phyloP scores from a whole-genome alignment of 2,113 vertebrate genomes.

The Cololabis saira region DNA sequence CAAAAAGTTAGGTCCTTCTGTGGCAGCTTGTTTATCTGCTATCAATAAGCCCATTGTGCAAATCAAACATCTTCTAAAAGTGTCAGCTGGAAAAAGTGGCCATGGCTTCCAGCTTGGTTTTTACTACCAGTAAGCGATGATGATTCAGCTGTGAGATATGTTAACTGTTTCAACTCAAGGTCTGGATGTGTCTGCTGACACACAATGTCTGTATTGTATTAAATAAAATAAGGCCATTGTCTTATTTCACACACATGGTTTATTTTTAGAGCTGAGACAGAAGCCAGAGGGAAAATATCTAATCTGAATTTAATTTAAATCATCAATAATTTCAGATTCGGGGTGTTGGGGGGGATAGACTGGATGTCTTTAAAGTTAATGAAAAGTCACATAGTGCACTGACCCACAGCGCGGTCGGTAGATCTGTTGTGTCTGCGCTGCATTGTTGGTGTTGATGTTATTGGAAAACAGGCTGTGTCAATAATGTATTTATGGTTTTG shows the following conservation, averaged over 20 bases:
- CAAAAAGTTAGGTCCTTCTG: not conserved
- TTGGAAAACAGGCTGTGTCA: constrained; percentile 19
- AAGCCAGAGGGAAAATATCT: constrained; percentile 35
- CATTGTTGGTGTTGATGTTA: constrained; percentile 9
- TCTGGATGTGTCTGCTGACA: constrained; percentile 58
- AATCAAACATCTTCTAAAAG: constrained; percentile 48
- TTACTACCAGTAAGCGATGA: constrained; percentile 54
- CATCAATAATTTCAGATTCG: constrained; percentile 13
- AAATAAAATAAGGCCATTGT: constrained; percentile 63
- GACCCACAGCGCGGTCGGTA: constrained; percentile 31
- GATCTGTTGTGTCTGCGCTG: constrained; percentile 28
- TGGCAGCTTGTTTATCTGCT: constrained; percentile 11
- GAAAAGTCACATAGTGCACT: constrained; percentile 53
- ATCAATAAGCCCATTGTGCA: constrained; percentile 20
- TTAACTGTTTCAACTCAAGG: constrained; percentile 63
- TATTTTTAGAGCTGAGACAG: constrained; percentile 62
- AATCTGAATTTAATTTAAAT: constrained; percentile 52
- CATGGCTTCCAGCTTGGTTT: constrained; percentile 46
- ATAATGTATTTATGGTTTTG: constrained; percentile 12
- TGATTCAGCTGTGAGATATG: constrained; percentile 76
- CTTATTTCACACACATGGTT: constrained; percentile 48
- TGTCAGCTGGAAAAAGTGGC: constrained; percentile 34
- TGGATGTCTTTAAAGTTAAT: constrained; percentile 28
- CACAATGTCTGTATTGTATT: constrained; percentile 61
- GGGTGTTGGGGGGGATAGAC: not conserved